Evolutionary conservation across 2,888 invertebrate species (phyloP), one percentile per base, ranked within the genome.

Genomic region (Mylabris sibirica): DNA sequence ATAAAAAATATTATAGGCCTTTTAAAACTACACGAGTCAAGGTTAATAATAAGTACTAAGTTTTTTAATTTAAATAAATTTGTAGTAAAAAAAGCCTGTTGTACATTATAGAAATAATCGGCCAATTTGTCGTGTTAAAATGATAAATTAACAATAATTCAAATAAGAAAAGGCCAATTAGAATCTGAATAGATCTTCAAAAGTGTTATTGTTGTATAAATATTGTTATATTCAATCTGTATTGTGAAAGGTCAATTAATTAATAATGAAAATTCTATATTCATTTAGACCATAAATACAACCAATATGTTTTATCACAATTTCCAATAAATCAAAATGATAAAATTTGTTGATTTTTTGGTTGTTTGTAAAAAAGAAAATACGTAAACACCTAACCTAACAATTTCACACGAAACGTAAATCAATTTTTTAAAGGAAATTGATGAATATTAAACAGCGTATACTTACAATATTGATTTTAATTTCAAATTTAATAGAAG

Each of bases 1-100:
- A 30, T 8, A 30, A 30, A 30, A 30, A 30, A 30, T 30, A 2
- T 30, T 30, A 30, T 30, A 30, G 30, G 30, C 30, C 17, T n/a
- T 4, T 44, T n/a, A 44, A 44, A 1, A 44, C n/a, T 44, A 24
- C 41, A 62, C 22, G 44, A 57, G 68, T 68, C 69, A 69, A 69
- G 69, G 69, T 66, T 69, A 59, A 65, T 69, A 62, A 44, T 44
- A 44, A 65, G 65, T 68, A 11, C 53, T 62, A 38, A 12, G 1
- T 6, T 44, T n/a, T 44, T 8, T 6, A 6, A 6, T 44, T 44
- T 17, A 17, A 12, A 38, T 38, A 12, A 12, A 38, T 14, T 38
- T 14, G 38, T 38, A 30, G 30, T 0, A 30, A 30, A 30, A 30
- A 30, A 30, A 30, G 0, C 30, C 0, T 6, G 3, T 30, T 30